Percentiles rank a stretch among this genome's conserved stretches.
phyloP scores from a whole-genome alignment of 2,888 invertebrate species.

The Drosophila greeni region DNA sequence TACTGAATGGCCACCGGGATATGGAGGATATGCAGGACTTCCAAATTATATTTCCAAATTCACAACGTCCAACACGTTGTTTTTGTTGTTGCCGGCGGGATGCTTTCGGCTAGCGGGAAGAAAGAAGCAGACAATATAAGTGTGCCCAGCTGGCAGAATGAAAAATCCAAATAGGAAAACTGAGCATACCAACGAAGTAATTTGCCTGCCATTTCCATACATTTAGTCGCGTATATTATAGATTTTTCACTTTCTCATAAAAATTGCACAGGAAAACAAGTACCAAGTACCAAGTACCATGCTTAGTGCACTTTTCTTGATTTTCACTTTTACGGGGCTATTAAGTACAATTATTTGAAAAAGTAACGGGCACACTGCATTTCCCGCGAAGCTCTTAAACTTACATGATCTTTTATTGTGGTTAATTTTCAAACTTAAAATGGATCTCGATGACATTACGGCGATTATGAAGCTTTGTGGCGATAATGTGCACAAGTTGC shows the following conservation, averaged over 20 bases:
- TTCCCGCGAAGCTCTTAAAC: constrained; percentile 7
- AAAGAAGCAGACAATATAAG: not conserved
- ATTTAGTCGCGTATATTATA: not conserved
- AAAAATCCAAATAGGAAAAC: too few relatives aligned
- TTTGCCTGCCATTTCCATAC: too few relatives aligned
- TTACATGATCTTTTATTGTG: not conserved
- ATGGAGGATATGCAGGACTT: too few relatives aligned
- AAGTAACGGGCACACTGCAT: not conserved
- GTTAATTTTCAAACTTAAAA: not conserved
- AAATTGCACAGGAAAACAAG: not conserved
- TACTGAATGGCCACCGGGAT: not conserved
- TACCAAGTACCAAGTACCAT: too few relatives aligned
- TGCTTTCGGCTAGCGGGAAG: constrained; percentile 8
- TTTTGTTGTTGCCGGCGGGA: constrained; percentile 5
- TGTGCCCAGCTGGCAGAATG: not conserved
- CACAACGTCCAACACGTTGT: not conserved
- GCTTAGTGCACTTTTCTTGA: constrained; percentile 21
- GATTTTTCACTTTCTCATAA: not conserved
- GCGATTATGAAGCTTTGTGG: constrained; percentile 39
- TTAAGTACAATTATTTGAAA: not conserved
- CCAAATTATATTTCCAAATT: not conserved
- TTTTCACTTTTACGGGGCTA: not conserved
- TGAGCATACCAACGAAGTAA: too few relatives aligned
- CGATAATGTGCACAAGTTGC: constrained; percentile 44
- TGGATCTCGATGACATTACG: constrained; percentile 42